A percentile compares a stretch with the other conserved stretches of the same genome.
phyloP scores from a whole-genome alignment of 2,113 vertebrate genomes.

The Emydocephalus ijimae region DNA sequence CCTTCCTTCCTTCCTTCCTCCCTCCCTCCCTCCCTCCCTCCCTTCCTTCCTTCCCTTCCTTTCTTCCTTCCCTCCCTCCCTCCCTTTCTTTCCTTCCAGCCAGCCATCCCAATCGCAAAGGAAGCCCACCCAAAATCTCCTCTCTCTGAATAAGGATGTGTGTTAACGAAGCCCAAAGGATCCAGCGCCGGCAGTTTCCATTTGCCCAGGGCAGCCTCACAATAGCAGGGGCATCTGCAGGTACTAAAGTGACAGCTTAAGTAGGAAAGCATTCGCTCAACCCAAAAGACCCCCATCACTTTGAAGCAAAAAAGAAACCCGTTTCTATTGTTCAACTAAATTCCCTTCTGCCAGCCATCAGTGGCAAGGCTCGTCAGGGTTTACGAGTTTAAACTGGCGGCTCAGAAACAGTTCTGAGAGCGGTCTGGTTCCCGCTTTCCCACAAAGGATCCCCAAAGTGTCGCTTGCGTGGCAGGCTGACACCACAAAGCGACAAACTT shows the following conservation, averaged over 20 bases:
- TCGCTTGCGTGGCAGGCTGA: background rate
- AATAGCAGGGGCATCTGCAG: background rate
- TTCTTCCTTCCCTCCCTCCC: too few species aligned
- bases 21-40: too few species aligned
- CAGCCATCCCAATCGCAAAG: background rate
- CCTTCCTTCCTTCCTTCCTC: too few species aligned
- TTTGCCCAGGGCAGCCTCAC: background rate
- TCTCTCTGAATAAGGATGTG: background rate
- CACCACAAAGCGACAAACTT: background rate
- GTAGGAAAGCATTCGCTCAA: background rate
- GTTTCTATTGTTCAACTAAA: background rate
- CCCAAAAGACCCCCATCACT: background rate
- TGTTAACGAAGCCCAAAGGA: background rate
- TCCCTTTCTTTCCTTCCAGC: background rate
- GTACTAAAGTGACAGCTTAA: background rate
- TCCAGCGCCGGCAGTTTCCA: background rate
- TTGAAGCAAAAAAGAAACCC: background rate
- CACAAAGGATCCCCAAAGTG: background rate
- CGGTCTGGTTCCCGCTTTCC: too few species aligned
- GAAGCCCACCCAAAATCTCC: background rate
- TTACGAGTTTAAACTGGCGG: background rate
- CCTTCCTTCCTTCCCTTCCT: too few species aligned
- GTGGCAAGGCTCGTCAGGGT: background rate
- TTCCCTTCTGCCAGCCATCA: background rate
- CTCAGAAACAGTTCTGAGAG: background rate